Conservation (phyloP, 37 sponge, comb jelly and placozoan genomes). For the Haliclona indistincta region DNA sequence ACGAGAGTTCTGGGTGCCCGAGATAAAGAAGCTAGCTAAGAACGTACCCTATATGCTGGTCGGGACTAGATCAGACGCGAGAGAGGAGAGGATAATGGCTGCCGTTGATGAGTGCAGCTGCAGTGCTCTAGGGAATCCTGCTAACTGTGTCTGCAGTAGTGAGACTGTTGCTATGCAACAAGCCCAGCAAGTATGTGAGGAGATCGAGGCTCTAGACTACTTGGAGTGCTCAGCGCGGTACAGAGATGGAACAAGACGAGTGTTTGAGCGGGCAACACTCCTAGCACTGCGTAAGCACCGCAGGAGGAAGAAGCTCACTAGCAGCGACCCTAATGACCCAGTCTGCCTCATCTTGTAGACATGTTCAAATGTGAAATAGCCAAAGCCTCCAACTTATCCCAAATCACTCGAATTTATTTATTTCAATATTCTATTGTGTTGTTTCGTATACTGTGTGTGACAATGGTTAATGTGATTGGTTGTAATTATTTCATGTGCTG, state of each 20-base stretch:
- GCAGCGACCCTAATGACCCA: too few relatives aligned
- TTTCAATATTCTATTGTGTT: too few relatives aligned
- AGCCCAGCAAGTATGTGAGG: slow-evolving; percentile 11
- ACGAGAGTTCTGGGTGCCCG: slow-evolving; percentile 26
- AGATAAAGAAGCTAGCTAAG: slow-evolving; percentile 10
- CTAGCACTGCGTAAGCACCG: slow-evolving; percentile 26
- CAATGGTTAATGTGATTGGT: too few relatives aligned
- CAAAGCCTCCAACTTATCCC: too few relatives aligned
- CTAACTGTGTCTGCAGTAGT: background rate
- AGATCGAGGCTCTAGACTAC: slow-evolving; percentile 35
- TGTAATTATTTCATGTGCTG: too few relatives aligned
- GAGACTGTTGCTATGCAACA: background rate
- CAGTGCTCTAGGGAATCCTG: too few relatives aligned
- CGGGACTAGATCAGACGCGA: slow-evolving; percentile 38
- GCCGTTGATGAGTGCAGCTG: background rate
- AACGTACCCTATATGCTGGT: slow-evolving; percentile 45
- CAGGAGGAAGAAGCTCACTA: slow-evolving; percentile 26
- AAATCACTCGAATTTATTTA: too few relatives aligned
- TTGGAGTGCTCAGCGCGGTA: slow-evolving; percentile 46
- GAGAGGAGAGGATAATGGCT: slow-evolving; percentile 14
- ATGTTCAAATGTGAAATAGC: too few relatives aligned
- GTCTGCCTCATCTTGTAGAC: too few relatives aligned
- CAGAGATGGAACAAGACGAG: slow-evolving; percentile 29
- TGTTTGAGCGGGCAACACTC: slow-evolving; percentile 44
- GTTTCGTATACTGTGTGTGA: too few relatives aligned